A percentile compares a stretch with the other conserved stretches of the same genome.
These are phyloP conservation scores for Beaufortia kweichowensis DNA, from an alignment of 2,113 vertebrate genomes.

Conservation along the genomic window DNA sequence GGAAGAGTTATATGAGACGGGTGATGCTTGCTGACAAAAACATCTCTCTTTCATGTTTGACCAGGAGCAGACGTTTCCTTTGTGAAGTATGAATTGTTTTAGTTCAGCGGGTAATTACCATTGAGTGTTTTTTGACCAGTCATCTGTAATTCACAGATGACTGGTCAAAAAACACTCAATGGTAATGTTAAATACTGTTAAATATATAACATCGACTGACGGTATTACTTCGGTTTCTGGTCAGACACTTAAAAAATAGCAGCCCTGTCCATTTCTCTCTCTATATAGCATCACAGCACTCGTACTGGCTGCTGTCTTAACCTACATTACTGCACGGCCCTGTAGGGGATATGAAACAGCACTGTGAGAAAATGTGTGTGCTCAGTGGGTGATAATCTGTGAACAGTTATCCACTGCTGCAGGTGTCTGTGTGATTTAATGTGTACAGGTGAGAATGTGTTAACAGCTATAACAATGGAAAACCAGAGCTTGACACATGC, in stretches of 20 bases:
- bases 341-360: conserved; percentile 5
- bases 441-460: conserved; percentile 40
- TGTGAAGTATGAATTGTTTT: conserved; percentile 13
- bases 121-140: too few relatives aligned
- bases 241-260: background rate
- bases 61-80: background rate
- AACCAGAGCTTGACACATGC: conserved; percentile 10
- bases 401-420: conserved; percentile 21
- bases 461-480: conserved; percentile 44
- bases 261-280: background rate
- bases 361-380: conserved; percentile 4
- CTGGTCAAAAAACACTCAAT: too few relatives aligned
- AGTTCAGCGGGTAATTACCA: background rate
- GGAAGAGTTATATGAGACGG: conserved; percentile 36
- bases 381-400: conserved; percentile 32
- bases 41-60: background rate
- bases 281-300: conserved; percentile 24
- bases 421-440: conserved; percentile 32
- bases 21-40: background rate
- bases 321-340: conserved; percentile 10
- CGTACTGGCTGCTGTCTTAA: conserved; percentile 17
- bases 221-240: too few relatives aligned
- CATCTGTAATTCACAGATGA: too few relatives aligned
- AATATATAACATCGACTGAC: too few relatives aligned
- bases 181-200: too few relatives aligned